Percentiles rank a stretch among this genome's conserved stretches.
Conservation (phyloP, 2,888 invertebrate genomes). For the Thysanoteuthis rhombus region DNA sequence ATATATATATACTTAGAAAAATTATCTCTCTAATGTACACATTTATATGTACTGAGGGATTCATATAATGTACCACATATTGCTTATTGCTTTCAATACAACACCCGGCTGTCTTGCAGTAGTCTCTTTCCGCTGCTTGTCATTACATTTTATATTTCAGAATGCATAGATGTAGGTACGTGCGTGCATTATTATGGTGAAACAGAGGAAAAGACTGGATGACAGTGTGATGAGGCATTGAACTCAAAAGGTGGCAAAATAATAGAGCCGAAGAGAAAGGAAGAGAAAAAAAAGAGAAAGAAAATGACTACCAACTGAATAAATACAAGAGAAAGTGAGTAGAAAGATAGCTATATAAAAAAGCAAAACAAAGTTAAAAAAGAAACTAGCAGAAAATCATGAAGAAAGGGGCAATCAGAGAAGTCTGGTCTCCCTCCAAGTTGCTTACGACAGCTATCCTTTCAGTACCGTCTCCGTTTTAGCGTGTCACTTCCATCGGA, state of each 20-base stretch:
- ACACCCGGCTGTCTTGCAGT: not conserved
- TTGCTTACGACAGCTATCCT: slow-evolving; percentile 1
- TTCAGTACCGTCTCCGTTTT: not conserved
- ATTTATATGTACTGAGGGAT: not conserved
- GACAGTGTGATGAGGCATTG: not conserved
- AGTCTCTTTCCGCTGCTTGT: not conserved
- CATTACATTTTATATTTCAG: too few relatives aligned
- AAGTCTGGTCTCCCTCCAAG: not conserved
- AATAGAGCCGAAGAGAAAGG: not conserved
- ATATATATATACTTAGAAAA: not conserved
- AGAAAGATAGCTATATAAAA: not conserved
- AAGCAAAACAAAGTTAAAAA: not conserved
- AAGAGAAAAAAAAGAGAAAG: not conserved
- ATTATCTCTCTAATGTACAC: not conserved
- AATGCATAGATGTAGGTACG: too few relatives aligned
- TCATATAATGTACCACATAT: not conserved
- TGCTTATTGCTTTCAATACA: not conserved
- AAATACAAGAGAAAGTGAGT: not conserved
- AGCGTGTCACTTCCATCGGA: slow-evolving; percentile 30
- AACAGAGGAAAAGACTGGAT: not conserved
- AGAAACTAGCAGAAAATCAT: not conserved
- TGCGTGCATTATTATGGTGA: too few relatives aligned
- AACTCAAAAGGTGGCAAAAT: not conserved
- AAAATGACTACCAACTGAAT: not conserved
- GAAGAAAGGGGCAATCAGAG: not conserved